Base-by-base conservation (phyloP, 2,113 vertebrate genomes). In the Notiomystis cincta region DNA sequence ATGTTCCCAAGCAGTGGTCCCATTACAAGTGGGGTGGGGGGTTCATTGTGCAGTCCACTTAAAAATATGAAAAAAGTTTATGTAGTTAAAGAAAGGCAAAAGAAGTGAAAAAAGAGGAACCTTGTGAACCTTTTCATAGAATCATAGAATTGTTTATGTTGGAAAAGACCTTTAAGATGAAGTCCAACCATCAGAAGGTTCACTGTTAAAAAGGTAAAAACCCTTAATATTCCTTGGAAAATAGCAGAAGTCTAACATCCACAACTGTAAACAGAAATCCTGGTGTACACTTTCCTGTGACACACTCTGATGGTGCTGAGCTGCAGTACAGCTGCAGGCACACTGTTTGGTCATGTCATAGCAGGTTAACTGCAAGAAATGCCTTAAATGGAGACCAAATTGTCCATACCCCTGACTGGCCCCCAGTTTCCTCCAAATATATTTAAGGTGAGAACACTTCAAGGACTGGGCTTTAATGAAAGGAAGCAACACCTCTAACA, bases 1-100 rank as follows among this genome's bases (percentile, higher is more conserved):
- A 58, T 37, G 11, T 53, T 80, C 35, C 37, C 40, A 83, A 64
- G 51, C 4, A 7, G 24, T 25, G 40, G 40, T 88, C 44, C 67
- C 30, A n/a, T n/a, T 3, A 3, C 60, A 91, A 44, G 35, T 0
- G 2, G 78, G 10, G 5, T 2, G 30, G 31, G 30, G 51, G 13
- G 17, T 62, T 65, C 22, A 15, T 13, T 33, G n/a, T 6, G 8
- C 51, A 66, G 47, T 31, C 8, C 70, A 73, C 50, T 51, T 71
- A 10, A 93, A 93, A 66, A 7, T 13, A 70, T 3, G 2, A 35
- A 65, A 89, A 70, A 82, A 40, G 30, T 54, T 65, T 28, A 4
- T 58, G 38, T 38, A 22, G 53, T 40, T 89, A 53, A 77, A 87
- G 58, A 78, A 72, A 90, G 33, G 42, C 67, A 92, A 90, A 93